A percentile compares a stretch with the other conserved stretches of the same genome.
phyloP scores from a whole-genome alignment of 2,113 vertebrate genomes.

The Catharus fuscescens region DNA sequence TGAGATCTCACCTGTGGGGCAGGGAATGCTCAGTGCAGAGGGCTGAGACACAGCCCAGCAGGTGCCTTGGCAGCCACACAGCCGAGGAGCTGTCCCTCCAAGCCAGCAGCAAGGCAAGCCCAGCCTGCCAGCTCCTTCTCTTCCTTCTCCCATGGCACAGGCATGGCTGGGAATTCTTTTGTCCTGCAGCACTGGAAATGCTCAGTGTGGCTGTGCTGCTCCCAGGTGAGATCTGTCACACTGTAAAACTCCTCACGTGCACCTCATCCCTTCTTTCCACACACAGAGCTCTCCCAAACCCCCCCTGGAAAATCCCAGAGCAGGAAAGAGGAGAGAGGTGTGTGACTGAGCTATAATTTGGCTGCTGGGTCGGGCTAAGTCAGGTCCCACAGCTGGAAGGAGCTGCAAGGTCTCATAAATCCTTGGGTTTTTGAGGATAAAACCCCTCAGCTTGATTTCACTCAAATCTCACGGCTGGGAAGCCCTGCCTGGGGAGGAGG shows the following conservation, averaged over 20 bases:
- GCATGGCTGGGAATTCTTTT: not conserved
- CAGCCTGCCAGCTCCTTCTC: not conserved
- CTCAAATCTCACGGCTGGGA: not conserved
- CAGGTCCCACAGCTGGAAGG: not conserved
- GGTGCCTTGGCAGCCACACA: not conserved
- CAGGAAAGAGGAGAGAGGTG: not conserved
- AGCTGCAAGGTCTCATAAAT: not conserved
- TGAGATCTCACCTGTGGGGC: fast-evolving
- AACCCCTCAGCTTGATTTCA: not conserved
- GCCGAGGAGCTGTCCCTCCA: not conserved
- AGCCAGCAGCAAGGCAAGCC: not conserved
- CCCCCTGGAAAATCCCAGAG: not conserved
- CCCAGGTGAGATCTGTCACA: not conserved
- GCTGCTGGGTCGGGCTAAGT: not conserved
- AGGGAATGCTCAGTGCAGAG: fast-evolving
- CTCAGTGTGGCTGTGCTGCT: not conserved
- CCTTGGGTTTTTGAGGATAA: not conserved
- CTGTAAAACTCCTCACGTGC: not conserved
- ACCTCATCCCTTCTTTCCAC: not conserved
- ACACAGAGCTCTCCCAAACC: not conserved
- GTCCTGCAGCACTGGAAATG: not conserved
- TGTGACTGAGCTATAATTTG: not conserved
- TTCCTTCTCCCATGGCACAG: not conserved
- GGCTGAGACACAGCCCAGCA: not conserved
- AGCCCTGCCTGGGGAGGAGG: not conserved